Conservation (phyloP, 2,797 vertebrate genomes). For the Potorous gilbertii region DNA sequence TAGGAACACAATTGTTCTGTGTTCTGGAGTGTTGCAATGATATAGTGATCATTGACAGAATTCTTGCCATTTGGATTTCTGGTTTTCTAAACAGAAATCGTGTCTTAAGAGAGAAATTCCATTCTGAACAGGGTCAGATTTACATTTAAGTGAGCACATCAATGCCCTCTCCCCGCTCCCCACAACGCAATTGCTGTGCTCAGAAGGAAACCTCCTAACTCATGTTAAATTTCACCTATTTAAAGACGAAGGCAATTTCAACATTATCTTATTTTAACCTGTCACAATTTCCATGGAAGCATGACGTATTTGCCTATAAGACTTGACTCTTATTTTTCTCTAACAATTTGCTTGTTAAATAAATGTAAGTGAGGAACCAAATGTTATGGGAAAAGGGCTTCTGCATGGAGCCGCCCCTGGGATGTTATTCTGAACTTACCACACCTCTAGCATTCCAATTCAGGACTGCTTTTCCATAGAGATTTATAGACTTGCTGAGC, state of each 20-base stretch:
- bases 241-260: slow-evolving; percentile 29
- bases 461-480: slow-evolving; percentile 36
- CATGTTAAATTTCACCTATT: slow-evolving; percentile 34
- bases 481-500: slow-evolving; percentile 64
- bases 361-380: slow-evolving; percentile 7
- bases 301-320: not conserved
- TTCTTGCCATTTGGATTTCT: slow-evolving; percentile 15
- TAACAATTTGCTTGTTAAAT: slow-evolving; percentile 11
- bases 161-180: not conserved
- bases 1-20: slow-evolving; percentile 43
- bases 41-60: not conserved
- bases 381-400: slow-evolving; percentile 6
- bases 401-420: not conserved
- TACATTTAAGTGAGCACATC: not conserved
- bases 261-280: slow-evolving; percentile 51
- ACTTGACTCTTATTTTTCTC: not conserved
- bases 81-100: slow-evolving; percentile 1
- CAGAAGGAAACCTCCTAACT: slow-evolving; percentile 29
- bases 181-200: not conserved
- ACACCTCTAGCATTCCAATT: slow-evolving; percentile 45
- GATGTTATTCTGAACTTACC: slow-evolving; percentile 46
- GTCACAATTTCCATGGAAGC: slow-evolving; percentile 11
- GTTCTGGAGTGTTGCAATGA: slow-evolving; percentile 42
- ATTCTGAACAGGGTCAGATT: slow-evolving; percentile 38
- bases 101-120: slow-evolving; percentile 10